A percentile compares a stretch with the other conserved stretches of the same genome.
These are phyloP conservation scores for Falco concolor DNA, from an alignment of 2,797 vertebrate species.

Conservation along the genomic window DNA sequence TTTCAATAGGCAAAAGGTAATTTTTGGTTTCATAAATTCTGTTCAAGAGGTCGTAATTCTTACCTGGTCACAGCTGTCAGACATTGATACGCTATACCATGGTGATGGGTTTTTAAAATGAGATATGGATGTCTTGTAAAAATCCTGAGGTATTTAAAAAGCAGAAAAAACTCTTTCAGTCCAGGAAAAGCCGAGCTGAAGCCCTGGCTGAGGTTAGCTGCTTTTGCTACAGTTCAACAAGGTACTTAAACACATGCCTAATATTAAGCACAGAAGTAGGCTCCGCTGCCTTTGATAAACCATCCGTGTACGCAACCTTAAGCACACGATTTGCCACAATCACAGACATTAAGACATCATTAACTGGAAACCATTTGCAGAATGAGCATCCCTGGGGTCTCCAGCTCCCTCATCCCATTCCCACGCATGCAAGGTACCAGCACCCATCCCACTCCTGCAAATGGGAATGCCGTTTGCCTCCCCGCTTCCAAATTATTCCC, in stretches of 20 bases:
- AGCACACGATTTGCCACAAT: background rate
- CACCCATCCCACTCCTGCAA: background rate
- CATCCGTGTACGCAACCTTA: background rate
- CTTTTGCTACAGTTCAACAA: background rate
- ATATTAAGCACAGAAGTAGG: background rate
- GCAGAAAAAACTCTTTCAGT: background rate
- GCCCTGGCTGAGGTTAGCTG: background rate
- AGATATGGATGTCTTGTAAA: constrained; percentile 1
- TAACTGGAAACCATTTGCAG: background rate
- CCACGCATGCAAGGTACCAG: fast-evolving
- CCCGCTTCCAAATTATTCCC: background rate
- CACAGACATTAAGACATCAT: background rate
- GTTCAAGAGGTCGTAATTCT: constrained; percentile 16
- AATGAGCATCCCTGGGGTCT: background rate
- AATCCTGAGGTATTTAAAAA: background rate
- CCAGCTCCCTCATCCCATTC: background rate
- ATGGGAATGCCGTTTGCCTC: background rate
- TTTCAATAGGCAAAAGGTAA: constrained; percentile 63
- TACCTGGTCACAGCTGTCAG: constrained; percentile 57
- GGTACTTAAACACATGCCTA: background rate
- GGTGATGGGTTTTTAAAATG: constrained; percentile 7
- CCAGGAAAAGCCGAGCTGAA: background rate
- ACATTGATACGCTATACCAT: background rate
- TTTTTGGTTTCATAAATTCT: constrained; percentile 62
- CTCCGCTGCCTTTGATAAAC: background rate